These are phyloP conservation scores for Aphyosemion australe DNA, from an alignment of 2,113 vertebrate genomes.

Conservation along the genomic window DNA sequence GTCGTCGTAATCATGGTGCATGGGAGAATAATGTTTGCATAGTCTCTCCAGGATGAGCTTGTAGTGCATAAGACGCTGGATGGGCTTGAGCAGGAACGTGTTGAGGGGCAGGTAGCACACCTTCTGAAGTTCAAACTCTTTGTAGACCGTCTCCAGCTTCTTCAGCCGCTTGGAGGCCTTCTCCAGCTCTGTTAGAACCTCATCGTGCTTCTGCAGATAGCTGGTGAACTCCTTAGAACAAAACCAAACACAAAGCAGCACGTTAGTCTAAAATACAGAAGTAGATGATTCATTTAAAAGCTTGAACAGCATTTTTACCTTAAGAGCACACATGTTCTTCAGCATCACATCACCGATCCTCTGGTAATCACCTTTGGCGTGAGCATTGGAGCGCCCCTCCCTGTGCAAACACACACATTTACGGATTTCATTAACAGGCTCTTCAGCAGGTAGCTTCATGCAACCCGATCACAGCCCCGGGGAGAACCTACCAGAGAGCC, in stretches of 20 bases:
- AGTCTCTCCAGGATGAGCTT: constrained; percentile 89
- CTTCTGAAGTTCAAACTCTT: constrained; percentile 95
- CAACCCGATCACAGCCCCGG: neutral
- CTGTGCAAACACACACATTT: constrained; percentile 68
- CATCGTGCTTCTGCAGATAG: constrained; percentile 87
- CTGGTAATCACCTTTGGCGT: constrained; percentile 81
- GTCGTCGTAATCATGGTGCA: constrained; percentile 82
- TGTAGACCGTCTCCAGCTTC: constrained; percentile 89
- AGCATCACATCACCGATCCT: constrained; percentile 94
- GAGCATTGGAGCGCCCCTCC: constrained; percentile 86
- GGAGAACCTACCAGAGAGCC: constrained; percentile 84
- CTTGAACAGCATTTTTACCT: constrained; percentile 75
- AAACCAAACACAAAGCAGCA: neutral
- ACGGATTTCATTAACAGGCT: neutral
- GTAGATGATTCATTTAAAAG: too few relatives aligned
- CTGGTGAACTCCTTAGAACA: constrained; percentile 83
- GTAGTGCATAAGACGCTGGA: constrained; percentile 94
- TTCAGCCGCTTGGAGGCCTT: constrained; percentile 84
- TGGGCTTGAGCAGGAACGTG: constrained; percentile 93
- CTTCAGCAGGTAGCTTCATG: neutral
- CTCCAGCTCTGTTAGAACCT: constrained; percentile 90
- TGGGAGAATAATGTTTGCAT: constrained; percentile 81
- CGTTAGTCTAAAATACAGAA: neutral
- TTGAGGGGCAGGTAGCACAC: constrained; percentile 96
- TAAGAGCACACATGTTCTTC: constrained; percentile 87